These are phyloP conservation scores for Isichthys henryi DNA, from an alignment of 2,113 vertebrate genomes.

Conservation along the genomic window DNA sequence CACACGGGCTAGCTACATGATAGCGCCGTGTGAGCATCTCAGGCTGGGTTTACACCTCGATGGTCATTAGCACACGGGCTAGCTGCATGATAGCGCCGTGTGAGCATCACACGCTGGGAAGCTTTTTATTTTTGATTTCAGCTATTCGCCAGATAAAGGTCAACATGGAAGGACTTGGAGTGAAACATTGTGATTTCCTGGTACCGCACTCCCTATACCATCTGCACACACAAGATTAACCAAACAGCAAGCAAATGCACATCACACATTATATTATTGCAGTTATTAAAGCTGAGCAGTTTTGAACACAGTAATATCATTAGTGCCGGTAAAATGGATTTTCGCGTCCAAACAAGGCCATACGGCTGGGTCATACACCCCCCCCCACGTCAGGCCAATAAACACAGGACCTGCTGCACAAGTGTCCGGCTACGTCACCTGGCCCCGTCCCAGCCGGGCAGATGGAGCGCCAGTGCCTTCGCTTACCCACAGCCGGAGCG, in stretches of 20 bases:
- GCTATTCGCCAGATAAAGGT: background rate
- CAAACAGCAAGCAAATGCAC: background rate
- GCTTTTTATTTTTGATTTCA: background rate
- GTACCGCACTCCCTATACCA: background rate
- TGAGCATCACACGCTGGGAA: background rate
- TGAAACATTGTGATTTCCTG: background rate
- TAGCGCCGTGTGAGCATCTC: too few relatives aligned
- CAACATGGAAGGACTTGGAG: background rate
- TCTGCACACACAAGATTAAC: background rate
- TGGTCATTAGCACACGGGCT: background rate
- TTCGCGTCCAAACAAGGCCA: background rate
- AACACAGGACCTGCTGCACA: background rate
- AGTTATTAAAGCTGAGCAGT: background rate
- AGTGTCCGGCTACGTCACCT: conserved; percentile 1
- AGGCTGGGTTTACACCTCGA: background rate
- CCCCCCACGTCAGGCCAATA: background rate
- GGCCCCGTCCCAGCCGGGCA: background rate
- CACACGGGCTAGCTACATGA: too few relatives aligned
- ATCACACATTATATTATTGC: background rate
- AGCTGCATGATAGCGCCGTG: background rate
- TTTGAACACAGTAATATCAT: background rate
- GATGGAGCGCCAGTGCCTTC: background rate
- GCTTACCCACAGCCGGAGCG: conserved; percentile 86
- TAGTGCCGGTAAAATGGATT: background rate
- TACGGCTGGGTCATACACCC: background rate